Percentiles rank a stretch among this genome's conserved stretches.
Evolutionary conservation across 1,140 invertebrate species (phyloP).

Genomic region (Panagrolaimus sp.): DNA sequence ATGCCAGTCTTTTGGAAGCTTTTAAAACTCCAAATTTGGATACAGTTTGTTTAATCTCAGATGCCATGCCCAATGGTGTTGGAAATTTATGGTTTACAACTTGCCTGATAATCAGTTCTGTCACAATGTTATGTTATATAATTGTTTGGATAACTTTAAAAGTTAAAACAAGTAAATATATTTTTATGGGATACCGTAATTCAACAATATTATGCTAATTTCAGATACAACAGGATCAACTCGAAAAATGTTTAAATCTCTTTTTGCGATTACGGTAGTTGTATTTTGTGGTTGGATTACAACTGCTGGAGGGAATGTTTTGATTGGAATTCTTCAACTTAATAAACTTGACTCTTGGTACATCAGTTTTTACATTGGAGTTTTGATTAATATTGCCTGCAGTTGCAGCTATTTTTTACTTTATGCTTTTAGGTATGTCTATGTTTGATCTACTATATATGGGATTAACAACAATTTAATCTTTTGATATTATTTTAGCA

Average conservation of each 20-base stretch:
- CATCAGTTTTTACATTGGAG: not conserved
- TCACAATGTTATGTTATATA: slow-evolving; percentile 1
- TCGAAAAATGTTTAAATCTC: not conserved
- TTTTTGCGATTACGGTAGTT: not conserved
- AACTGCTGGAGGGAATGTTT: not conserved
- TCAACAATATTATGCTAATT: not conserved
- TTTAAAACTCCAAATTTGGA: not conserved
- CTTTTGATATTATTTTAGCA: slow-evolving; percentile 7
- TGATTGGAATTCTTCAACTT: not conserved
- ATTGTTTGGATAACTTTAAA: not conserved
- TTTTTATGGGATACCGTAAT: not conserved
- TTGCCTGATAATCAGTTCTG: not conserved
- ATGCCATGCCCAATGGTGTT: not conserved
- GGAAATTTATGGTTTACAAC: slow-evolving; percentile 1
- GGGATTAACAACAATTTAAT: not conserved
- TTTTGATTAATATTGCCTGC: not conserved
- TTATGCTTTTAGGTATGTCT: not conserved
- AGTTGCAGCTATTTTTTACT: not conserved
- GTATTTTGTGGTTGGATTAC: not conserved
- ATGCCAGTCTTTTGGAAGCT: not conserved
- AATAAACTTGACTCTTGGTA: not conserved
- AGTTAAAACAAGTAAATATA: not conserved
- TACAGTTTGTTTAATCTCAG: not conserved
- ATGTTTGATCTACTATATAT: not conserved
- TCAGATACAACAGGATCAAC: not conserved